Conservation (phyloP, 2,797 vertebrate genomes). For the Chaetodon trifasciatus region DNA sequence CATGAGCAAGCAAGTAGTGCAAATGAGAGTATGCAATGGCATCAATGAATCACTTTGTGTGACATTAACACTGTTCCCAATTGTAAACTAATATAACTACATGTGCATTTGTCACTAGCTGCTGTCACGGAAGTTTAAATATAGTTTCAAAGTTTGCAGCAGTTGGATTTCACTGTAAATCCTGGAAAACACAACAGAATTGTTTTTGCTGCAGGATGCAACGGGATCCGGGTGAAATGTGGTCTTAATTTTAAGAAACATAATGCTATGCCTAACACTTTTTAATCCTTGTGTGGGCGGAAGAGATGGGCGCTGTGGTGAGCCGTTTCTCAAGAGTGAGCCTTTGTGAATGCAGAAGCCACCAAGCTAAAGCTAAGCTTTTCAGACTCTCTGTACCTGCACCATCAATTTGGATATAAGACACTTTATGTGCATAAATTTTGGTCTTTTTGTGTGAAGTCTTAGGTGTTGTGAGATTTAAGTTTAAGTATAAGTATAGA, state of each 20-base stretch:
- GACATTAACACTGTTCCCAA: not conserved
- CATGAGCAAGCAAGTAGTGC: not conserved
- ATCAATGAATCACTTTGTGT: not conserved
- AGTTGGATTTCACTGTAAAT: conserved; percentile 42
- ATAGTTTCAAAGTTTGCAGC: conserved; percentile 9
- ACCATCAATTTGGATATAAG: conserved; percentile 11
- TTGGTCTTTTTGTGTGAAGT: conserved; percentile 10
- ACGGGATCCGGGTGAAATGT: conserved; percentile 42
- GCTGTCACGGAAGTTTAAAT: conserved; percentile 14
- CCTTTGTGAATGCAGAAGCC: conserved; percentile 35
- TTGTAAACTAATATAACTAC: not conserved
- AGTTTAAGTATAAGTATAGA: not conserved
- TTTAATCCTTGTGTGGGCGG: conserved; percentile 61
- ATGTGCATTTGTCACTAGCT: conserved; percentile 7
- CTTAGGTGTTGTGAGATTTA: conserved; percentile 2
- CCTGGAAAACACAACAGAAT: conserved; percentile 1
- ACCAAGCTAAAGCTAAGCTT: conserved; percentile 42
- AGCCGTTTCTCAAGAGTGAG: conserved; percentile 28
- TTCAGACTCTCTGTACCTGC: conserved; percentile 24
- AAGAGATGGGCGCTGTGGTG: conserved; percentile 38
- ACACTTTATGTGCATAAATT: conserved; percentile 8
- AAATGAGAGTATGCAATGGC: not conserved
- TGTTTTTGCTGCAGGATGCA: conserved; percentile 35
- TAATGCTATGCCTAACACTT: conserved; percentile 55
- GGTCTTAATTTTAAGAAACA: conserved; percentile 61